Conservation (phyloP, 2,113 vertebrate species). For the Rafetus swinhoei region DNA sequence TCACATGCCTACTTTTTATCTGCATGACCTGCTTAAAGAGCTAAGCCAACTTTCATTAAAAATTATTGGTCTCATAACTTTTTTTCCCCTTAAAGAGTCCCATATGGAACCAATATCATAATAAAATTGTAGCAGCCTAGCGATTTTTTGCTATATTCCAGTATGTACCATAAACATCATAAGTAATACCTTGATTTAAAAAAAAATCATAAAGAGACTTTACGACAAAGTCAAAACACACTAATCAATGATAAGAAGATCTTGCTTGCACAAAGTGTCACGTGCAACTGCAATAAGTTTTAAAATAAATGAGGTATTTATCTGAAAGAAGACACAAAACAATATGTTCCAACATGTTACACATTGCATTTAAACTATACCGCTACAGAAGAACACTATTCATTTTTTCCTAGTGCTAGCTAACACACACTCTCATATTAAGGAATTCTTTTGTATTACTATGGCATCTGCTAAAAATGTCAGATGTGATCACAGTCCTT, state of each 20-base stretch:
- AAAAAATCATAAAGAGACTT: not conserved
- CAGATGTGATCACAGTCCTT: constrained; percentile 73
- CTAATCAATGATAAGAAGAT: constrained; percentile 15
- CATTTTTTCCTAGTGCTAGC: constrained; percentile 1
- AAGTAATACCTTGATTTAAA: not conserved
- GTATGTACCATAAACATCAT: not conserved
- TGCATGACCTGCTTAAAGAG: constrained; percentile 69
- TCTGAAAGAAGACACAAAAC: constrained; percentile 7
- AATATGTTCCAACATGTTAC: not conserved
- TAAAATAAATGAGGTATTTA: not conserved
- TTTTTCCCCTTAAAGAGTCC: constrained; percentile 56
- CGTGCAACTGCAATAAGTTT: not conserved
- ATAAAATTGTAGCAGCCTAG: constrained; percentile 24
- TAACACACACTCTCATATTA: constrained; percentile 34
- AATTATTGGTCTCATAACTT: constrained; percentile 80
- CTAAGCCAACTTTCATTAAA: constrained; percentile 82
- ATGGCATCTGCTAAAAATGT: constrained; percentile 71
- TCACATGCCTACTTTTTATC: constrained; percentile 63
- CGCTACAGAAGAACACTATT: not conserved
- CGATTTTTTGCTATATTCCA: not conserved
- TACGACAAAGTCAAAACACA: not conserved
- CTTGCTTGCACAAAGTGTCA: not conserved
- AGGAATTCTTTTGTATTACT: constrained; percentile 63
- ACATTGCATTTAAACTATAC: not conserved
- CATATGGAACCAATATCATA: constrained; percentile 76